Conservation (phyloP, 1,140 invertebrate genomes). For the Paralvinella palmiformis region DNA sequence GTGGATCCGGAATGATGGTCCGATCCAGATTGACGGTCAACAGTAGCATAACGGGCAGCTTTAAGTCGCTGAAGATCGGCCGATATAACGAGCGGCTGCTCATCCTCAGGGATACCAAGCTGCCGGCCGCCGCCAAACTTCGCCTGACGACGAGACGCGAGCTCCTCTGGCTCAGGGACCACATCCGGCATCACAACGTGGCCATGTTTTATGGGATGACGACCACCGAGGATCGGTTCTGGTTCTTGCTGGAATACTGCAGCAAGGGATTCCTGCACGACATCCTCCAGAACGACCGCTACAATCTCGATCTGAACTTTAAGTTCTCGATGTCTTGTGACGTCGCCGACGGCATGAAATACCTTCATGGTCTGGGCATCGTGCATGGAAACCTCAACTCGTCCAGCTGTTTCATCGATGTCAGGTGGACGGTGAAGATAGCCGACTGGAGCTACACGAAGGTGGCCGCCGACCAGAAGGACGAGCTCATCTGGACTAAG, state of each 20-base stretch:
- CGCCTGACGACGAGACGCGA: neutral
- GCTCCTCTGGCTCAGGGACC: conserved; percentile 30
- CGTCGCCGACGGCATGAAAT: neutral
- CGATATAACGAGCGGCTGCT: too few relatives aligned
- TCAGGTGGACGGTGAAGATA: conserved; percentile 5
- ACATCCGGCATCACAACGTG: conserved; percentile 15
- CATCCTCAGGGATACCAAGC: too few relatives aligned
- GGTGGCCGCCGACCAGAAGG: too few relatives aligned
- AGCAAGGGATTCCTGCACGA: neutral
- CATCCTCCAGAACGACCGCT: conserved; percentile 3
- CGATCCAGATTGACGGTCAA: too few relatives aligned
- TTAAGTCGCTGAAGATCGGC: too few relatives aligned
- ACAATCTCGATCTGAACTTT: conserved; percentile 10
- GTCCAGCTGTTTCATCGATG: neutral
- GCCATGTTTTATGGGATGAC: conserved; percentile 3
- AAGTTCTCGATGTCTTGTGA: conserved; percentile 6
- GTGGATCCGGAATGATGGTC: too few relatives aligned
- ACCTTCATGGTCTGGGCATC: conserved; percentile 4
- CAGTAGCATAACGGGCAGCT: too few relatives aligned
- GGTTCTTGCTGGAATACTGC: neutral
- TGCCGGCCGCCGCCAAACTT: neutral
- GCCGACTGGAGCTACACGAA: conserved; percentile 17
- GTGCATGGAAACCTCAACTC: conserved; percentile 6
- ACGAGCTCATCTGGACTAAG: too few relatives aligned
- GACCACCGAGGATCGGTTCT: conserved; percentile 20